Evolutionary conservation across 2,113 vertebrate genomes (phyloP), one percentile per base, ranked within the genome.

Genomic region (Phodopus roborovskii): DNA sequence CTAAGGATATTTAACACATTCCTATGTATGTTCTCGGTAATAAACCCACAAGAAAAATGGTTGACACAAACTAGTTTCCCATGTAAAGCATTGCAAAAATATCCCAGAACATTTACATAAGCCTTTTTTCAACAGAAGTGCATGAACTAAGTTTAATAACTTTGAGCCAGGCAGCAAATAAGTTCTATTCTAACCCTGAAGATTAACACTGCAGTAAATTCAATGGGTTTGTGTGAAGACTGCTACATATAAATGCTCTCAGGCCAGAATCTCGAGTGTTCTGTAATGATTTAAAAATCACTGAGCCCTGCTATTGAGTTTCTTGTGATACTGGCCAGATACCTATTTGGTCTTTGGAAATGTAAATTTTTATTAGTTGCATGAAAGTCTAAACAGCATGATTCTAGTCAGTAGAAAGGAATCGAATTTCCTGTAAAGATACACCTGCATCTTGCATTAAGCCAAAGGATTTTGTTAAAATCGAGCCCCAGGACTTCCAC

Each of bases 241-340:
- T 88, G 58, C 45, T 84, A 7, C 94, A 45, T 92, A 95, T 91
- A 92, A 94, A 96, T 94, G 88, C 45, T 93, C n/a, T 71, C 45
- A 78, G 36, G 17, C 13, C 50, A 86, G 94, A 96, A 88, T 0
- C 36, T 93, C 75, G 36, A 91, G 58, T 89, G 28, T 88, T 95
- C 92, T 86, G 53, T 92, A 42, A 92, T 96, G 28, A 94, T 88
- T 95, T 95, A 92, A 96, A 91, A 96, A 90, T 88, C 39, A 92
- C 58, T 95, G 71, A 53, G 45, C 56, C 73, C 48, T 62, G 81
- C 39, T 90, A 50, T 60, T 94, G 68, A 90, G 60, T 96, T 95
- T 74, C 81, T 96, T 74, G 82, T 75, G 50, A 92, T 64, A 92
- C 2, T 66, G 20, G 73, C 33, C 56, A 91, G 73, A 86, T 92